Evolutionary conservation across 2,797 vertebrate species (phyloP).

Genomic region (Anableps anableps): DNA sequence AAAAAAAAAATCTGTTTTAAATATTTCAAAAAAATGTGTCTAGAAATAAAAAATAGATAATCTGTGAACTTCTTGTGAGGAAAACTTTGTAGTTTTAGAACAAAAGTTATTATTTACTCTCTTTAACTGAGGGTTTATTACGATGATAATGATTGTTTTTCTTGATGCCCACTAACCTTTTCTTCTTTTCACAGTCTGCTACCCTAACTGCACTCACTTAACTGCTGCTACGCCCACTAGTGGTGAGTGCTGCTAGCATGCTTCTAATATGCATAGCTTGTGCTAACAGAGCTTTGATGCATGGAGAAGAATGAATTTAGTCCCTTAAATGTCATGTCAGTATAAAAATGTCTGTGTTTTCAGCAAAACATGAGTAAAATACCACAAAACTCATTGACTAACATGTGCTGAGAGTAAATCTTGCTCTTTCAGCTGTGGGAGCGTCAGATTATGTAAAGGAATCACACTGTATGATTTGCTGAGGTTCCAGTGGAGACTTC

Average conservation of each 20-base stretch:
- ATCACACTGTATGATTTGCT: background rate
- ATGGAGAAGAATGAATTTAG: constrained; percentile 2
- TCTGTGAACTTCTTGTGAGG: background rate
- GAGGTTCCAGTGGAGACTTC: background rate
- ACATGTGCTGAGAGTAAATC: background rate
- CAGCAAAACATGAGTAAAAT: background rate
- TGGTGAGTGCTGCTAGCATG: constrained; percentile 84
- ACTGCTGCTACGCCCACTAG: constrained; percentile 78
- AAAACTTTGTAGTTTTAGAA: background rate
- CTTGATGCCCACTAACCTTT: constrained; percentile 61
- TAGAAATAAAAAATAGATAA: background rate
- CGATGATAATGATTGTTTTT: background rate
- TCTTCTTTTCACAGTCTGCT: constrained; percentile 83
- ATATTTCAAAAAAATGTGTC: background rate
- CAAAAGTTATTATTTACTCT: background rate
- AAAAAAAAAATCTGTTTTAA: background rate
- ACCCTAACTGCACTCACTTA: constrained; percentile 79
- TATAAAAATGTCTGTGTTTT: background rate
- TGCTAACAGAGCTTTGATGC: constrained; percentile 27
- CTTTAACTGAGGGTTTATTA: background rate
- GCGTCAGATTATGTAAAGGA: background rate
- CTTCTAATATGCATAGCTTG: constrained; percentile 30
- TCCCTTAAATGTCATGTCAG: background rate
- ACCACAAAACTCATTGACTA: background rate
- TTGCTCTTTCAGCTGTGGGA: background rate